These are phyloP conservation scores for Platycheirus albimanus DNA, from an alignment of 2,888 invertebrate genomes.

Conservation along the genomic window DNA sequence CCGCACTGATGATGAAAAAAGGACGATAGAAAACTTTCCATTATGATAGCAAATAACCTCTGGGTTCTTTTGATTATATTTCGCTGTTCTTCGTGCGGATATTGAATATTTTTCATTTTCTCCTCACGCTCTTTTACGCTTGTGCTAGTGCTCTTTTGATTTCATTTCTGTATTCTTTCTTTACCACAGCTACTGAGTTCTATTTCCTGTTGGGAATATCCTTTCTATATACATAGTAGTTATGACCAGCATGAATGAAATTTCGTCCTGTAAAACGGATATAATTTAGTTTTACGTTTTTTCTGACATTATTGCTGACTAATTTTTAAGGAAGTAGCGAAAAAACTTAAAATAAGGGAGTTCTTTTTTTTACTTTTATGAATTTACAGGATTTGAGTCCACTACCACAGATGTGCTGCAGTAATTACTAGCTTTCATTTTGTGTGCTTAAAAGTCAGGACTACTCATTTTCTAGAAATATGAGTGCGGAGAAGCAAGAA, in stretches of 20 bases:
- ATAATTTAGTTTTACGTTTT: constrained; percentile 30
- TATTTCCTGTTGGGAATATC: neutral
- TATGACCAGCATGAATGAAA: neutral
- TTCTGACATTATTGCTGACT: constrained; percentile 21
- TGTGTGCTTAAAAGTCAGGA: too few relatives aligned
- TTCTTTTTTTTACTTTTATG: too few relatives aligned
- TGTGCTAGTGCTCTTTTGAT: too few relatives aligned
- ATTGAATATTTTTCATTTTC: constrained; percentile 7
- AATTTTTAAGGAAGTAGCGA: neutral
- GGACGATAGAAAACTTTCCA: neutral
- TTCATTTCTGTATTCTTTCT: neutral
- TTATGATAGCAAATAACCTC: constrained; percentile 8
- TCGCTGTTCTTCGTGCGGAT: neutral
- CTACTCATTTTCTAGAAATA: too few relatives aligned
- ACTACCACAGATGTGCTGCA: too few relatives aligned
- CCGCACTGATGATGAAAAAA: neutral
- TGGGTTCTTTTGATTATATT: constrained; percentile 14
- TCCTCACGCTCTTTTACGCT: neutral
- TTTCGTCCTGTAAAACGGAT: constrained; percentile 15
- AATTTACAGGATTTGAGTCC: too few relatives aligned
- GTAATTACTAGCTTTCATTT: too few relatives aligned
- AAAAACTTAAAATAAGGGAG: neutral
- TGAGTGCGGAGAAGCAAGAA: too few relatives aligned
- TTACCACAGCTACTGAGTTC: neutral
- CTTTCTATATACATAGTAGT: neutral